Conservation (phyloP, 2,888 invertebrate species). For the Caenorhabditis sp. region DNA sequence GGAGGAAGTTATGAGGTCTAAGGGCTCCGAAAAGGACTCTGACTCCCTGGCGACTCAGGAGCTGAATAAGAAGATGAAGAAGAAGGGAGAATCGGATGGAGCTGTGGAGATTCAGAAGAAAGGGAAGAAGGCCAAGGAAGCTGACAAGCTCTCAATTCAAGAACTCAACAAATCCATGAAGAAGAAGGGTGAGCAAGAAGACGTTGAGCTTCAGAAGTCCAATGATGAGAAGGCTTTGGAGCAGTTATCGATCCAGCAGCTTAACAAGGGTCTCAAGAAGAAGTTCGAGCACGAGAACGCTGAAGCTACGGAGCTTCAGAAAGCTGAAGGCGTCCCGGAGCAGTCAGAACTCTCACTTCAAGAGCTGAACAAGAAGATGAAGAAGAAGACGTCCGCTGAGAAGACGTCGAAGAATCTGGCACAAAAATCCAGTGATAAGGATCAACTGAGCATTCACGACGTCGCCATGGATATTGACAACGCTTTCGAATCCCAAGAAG, state of each 20-base stretch:
- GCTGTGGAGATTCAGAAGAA: background rate
- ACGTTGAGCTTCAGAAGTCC: too few relatives aligned
- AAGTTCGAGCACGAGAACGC: background rate
- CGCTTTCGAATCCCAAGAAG: background rate
- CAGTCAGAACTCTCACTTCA: conserved; percentile 16
- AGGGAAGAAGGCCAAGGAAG: conserved; percentile 16
- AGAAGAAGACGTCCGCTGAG: conserved; percentile 20
- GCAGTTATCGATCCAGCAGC: conserved; percentile 2
- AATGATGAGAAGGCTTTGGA: conserved; percentile 6
- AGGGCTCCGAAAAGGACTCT: conserved; percentile 25
- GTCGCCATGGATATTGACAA: background rate
- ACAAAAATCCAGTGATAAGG: background rate
- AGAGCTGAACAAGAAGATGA: conserved; percentile 31
- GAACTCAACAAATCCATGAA: conserved; percentile 43
- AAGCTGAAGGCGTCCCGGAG: conserved; percentile 12
- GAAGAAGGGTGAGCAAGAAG: conserved; percentile 24
- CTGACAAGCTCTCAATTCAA: conserved; percentile 9
- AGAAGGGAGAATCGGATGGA: conserved; percentile 27
- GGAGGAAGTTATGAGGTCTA: conserved; percentile 32
- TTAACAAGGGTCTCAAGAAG: conserved; percentile 19
- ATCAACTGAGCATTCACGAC: conserved; percentile 31
- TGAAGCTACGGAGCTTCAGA: background rate
- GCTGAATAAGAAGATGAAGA: conserved; percentile 54
- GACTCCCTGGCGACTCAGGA: conserved; percentile 43
- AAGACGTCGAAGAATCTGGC: conserved; percentile 4